Conservation (phyloP, 2,888 invertebrate genomes). For the Plagodis pulveraria region DNA sequence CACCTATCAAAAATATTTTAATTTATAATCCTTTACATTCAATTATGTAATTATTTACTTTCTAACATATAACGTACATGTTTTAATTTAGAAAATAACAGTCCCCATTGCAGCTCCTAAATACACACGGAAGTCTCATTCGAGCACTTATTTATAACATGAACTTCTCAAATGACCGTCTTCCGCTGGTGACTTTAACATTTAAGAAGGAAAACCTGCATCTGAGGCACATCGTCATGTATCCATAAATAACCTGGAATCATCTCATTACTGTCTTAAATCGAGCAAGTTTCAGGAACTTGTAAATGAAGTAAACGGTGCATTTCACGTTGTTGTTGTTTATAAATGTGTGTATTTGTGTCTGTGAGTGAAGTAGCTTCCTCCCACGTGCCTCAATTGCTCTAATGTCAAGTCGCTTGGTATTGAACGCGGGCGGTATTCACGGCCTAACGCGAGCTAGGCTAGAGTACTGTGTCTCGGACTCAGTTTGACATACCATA, state of each 20-base stretch:
- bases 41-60: too few species aligned
- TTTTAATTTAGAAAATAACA: slow-evolving; percentile 19
- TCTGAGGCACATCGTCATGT: slow-evolving; percentile 30
- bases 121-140: slow-evolving; percentile 22
- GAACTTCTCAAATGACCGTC: slow-evolving; percentile 23
- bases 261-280: slow-evolving; percentile 47
- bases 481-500: too few species aligned
- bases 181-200: slow-evolving; percentile 34
- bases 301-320: slow-evolving; percentile 55
- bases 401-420: slow-evolving; percentile 26
- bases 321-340: slow-evolving; percentile 47
- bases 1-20: too few species aligned
- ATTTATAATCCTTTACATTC: too few species aligned
- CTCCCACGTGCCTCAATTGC: slow-evolving; percentile 27
- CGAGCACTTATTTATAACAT: slow-evolving; percentile 24
- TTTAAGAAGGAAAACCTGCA: slow-evolving; percentile 31
- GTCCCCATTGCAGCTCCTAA: slow-evolving; percentile 8
- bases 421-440: slow-evolving; percentile 18
- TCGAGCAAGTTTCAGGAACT: slow-evolving; percentile 51
- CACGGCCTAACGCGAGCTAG: too few species aligned
- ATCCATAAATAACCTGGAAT: slow-evolving; percentile 51
- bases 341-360: slow-evolving; percentile 32
- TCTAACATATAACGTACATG: background rate
- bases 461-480: too few species aligned
- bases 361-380: slow-evolving; percentile 7